Conservation (phyloP, 2,113 vertebrate genomes). For the Philantomba maxwellii region DNA sequence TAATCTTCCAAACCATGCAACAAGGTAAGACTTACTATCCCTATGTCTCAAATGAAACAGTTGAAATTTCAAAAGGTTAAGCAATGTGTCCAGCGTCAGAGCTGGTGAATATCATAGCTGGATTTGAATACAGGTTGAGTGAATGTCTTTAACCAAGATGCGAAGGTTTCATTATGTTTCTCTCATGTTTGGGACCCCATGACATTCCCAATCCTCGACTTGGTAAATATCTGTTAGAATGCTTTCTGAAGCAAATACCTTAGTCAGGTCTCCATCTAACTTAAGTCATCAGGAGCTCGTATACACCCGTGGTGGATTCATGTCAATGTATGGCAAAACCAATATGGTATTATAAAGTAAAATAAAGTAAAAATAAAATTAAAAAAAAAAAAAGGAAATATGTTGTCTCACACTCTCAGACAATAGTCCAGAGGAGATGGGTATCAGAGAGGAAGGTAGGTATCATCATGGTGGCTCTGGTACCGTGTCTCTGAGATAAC, state of each 20-base stretch:
- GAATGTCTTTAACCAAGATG: neutral
- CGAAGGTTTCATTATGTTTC: neutral
- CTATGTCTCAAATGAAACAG: neutral
- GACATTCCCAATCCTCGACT: neutral
- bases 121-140: neutral
- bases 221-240: neutral
- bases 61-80: neutral
- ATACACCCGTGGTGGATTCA: no score
- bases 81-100: neutral
- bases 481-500: neutral
- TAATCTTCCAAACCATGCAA: neutral
- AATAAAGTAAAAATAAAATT: no score
- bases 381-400: neutral
- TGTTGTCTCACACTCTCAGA: neutral
- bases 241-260: neutral
- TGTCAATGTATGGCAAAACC: no score
- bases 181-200: neutral
- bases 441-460: neutral
- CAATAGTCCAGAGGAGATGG: neutral
- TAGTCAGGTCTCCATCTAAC: neutral
- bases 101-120: neutral
- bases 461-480: neutral
- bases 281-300: neutral
- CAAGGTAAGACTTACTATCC: neutral
- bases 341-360: no score